phyloP scores from a whole-genome alignment of 2,797 vertebrate species.

The Rhinatrema bivittatum region DNA sequence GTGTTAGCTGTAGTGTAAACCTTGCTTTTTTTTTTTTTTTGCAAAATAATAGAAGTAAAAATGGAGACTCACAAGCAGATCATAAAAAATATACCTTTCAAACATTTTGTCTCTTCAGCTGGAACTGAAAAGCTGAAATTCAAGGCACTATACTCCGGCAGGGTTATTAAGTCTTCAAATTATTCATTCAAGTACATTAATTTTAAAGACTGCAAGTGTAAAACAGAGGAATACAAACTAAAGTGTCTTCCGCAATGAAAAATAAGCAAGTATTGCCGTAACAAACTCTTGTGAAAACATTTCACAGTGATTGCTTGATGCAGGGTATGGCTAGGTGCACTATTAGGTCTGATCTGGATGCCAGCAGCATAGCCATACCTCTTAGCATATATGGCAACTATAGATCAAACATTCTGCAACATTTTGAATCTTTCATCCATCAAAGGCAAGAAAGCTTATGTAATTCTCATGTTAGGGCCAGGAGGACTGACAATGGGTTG shows the following conservation, averaged over 20 bases:
- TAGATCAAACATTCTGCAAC: neutral
- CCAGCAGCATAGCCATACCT: slow-evolving; percentile 18
- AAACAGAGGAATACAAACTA: slow-evolving; percentile 34
- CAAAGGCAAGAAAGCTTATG: slow-evolving; percentile 39
- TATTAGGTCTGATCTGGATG: slow-evolving; percentile 15
- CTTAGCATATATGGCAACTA: neutral
- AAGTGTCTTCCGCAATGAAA: slow-evolving; percentile 44
- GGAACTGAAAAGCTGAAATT: slow-evolving; percentile 61
- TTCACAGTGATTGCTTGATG: slow-evolving; percentile 68
- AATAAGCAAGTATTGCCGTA: slow-evolving; percentile 11
- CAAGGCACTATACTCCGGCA: slow-evolving; percentile 86
- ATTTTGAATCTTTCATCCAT: slow-evolving; percentile 28
- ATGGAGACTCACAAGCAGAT: slow-evolving; percentile 34
- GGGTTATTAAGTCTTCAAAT: slow-evolving; percentile 50
- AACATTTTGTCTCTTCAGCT: slow-evolving; percentile 51
- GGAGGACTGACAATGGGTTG: slow-evolving; percentile 45
- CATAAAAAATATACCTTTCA: slow-evolving; percentile 46
- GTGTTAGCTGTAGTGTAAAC: too few relatives aligned
- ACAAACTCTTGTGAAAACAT: slow-evolving; percentile 35
- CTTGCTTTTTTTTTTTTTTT: slow-evolving; percentile 31
- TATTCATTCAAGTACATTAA: slow-evolving; percentile 47
- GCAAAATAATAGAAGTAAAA: slow-evolving; percentile 40
- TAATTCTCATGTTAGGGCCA: slow-evolving; percentile 62
- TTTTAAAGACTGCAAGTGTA: slow-evolving; percentile 28
- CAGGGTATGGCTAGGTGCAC: slow-evolving; percentile 44